Base-by-base conservation (phyloP, 2,113 vertebrate species). In the Myrmophylax atrothorax region DNA sequence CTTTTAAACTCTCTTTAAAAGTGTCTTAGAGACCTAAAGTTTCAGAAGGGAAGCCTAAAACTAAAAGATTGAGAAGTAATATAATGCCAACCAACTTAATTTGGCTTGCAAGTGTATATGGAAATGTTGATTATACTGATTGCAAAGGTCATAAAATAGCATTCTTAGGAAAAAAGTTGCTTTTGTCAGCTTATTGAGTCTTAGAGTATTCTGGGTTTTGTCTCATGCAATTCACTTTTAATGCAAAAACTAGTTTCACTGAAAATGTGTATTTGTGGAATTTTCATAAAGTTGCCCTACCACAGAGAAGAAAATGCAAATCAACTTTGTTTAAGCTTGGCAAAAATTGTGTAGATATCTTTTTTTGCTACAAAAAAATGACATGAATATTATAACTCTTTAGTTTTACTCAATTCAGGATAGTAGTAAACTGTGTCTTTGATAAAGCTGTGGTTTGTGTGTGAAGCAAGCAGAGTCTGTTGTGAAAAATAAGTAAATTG, bases 401-500 rank as follows among this genome's bases (percentile, higher is more conserved):
- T 93, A 66, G 44, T 85, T 96, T 97, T 97, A 89, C 88, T 86
- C 92, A 97, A 60, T 90, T 84, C 76, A 62, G n/a, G 55, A 13
- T 90, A 91, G 79, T 97, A 97, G 85, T 97, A 98, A 98, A 98
- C 95, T 94, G 59, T 95, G 93, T 96, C 97, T 97, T 93, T 95
- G 96, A 95, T 97, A 97, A 96, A 97, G 92, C 87, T 98, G 98
- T 96, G 97, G 97, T 97, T 98, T 97, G 88, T 93, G 91, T 87
- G 96, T 98, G 97, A 98, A 96, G 98, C 97, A 98, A 98, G 97
- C 60, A 8, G 93, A 96, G 31, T 86, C 73, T 95, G 88, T 98
- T 98, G 97, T 98, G 97, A 98, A 98, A 98, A 98, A 91, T 94
- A 72, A 95, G 95, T 95, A 93, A 90, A 96, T 97, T 97, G 79